Base-by-base conservation (phyloP, 2,113 vertebrate genomes). In the Cryptomyrus ogoouensis region DNA sequence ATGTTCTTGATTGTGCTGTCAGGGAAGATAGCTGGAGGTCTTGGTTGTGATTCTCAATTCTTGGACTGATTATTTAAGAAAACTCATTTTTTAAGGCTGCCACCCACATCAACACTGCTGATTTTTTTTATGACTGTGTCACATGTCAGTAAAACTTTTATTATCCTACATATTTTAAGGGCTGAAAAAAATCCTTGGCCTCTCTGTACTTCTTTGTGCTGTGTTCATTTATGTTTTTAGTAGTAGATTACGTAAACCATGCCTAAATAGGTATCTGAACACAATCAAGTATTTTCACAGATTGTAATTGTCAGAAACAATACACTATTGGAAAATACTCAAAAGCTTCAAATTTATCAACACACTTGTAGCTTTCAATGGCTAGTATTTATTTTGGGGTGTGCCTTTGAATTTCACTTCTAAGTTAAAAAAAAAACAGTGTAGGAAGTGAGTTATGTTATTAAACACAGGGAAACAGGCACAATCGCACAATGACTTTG, bases 1-100 rank as follows among this genome's bases (percentile, higher is more conserved):
- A 52, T 52, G 49, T 87, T 87, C 47, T 53, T 52, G 46, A 52
- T 86, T 27, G 24, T 50, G 47, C 47, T 52, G 24, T 52, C 27
- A 24, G 47, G 46, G 85, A 52, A 87, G 49, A 87, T 87, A 87
- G n/a, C 49, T 27, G n/a, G 47, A 50, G 83, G 85, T 87, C 85
- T 52, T 84, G 31, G 77, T 83, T 83, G 42, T 47, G 80, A 47
- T 84, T 84, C 39, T 53, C 47, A 50, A 3, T 31, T 87, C n/a
- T 52, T 87, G 21, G 49, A 31, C 7, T 84, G 44, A 42, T 87
- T 52, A 87, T 87, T 87, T 53, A 53, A 50, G 53, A 86, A 87
- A 31, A 50, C 85, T 86, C 2, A 53, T 52, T 31, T 52, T 52
- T 53, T 49, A 46, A 47, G 42, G n/a, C 3, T 49, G 7, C 46